phyloP scores from a whole-genome alignment of 2,113 vertebrate genomes.

The Illadopsis cleaveri region DNA sequence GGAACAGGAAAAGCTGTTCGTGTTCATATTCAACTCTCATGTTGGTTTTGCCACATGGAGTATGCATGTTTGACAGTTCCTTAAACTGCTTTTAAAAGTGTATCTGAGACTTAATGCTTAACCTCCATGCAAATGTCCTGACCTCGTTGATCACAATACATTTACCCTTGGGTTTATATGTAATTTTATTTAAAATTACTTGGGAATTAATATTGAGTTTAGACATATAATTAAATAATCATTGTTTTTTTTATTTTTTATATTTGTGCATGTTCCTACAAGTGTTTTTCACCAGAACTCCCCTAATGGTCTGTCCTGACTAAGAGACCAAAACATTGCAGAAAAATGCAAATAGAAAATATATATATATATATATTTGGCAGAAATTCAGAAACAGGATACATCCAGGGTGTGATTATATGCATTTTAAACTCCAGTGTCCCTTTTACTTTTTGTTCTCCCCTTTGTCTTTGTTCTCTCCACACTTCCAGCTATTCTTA shows the following conservation, averaged over 20 bases:
- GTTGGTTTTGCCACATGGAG: not conserved
- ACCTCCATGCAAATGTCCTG: not conserved
- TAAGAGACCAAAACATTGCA: not conserved
- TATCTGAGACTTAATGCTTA: not conserved
- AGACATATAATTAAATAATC: not conserved
- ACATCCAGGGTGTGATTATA: not conserved
- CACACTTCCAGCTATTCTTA: not conserved
- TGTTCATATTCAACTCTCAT: not conserved
- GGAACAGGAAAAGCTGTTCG: not conserved
- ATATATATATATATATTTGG: not conserved
- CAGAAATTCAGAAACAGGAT: not conserved
- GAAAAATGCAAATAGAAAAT: not conserved
- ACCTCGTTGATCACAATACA: not conserved
- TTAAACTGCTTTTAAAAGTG: not conserved
- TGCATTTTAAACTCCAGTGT: not conserved
- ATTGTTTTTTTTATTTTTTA: not conserved
- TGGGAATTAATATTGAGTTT: not conserved
- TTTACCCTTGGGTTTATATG: not conserved
- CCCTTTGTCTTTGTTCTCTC: not conserved
- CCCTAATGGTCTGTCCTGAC: not conserved
- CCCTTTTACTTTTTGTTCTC: not conserved
- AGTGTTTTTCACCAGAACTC: not conserved
- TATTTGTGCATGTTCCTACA: not conserved
- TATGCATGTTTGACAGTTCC: not conserved
- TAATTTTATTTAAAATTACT: not conserved